phyloP scores from a whole-genome alignment of 2,113 vertebrate species.

The Corythornis vintsioides region DNA sequence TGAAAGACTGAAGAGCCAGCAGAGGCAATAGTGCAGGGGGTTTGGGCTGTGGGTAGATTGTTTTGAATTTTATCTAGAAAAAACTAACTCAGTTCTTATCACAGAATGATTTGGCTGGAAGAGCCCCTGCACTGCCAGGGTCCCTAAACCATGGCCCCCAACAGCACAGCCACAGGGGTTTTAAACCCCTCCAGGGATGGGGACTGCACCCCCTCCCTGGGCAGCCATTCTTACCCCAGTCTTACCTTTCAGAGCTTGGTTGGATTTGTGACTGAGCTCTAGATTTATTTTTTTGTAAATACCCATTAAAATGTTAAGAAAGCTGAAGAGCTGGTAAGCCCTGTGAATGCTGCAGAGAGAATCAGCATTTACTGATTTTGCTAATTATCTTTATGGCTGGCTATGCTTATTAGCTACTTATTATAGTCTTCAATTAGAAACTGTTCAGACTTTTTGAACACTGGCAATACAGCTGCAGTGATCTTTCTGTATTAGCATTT shows the following conservation, averaged over 20 bases:
- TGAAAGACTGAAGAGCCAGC: not conserved
- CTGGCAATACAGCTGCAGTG: not conserved
- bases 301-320: not conserved
- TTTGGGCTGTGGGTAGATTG: rapidly evolving
- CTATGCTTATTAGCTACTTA: not conserved
- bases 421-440: not conserved
- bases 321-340: not conserved
- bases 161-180: too few relatives aligned
- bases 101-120: too few relatives aligned
- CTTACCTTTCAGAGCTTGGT: not conserved
- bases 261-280: not conserved
- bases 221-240: not conserved
- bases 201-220: too few relatives aligned
- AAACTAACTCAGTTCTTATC: too few relatives aligned
- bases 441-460: not conserved
- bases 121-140: too few relatives aligned
- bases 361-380: not conserved
- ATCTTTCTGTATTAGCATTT: not conserved
- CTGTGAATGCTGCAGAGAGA: not conserved
- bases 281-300: not conserved
- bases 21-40: not conserved
- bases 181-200: too few relatives aligned
- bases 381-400: not conserved
- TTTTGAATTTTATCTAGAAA: too few relatives aligned
- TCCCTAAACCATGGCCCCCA: too few relatives aligned